These are phyloP conservation scores for Tetheella fluctuosa DNA, from an alignment of 2,888 invertebrate species.

Conservation along the genomic window DNA sequence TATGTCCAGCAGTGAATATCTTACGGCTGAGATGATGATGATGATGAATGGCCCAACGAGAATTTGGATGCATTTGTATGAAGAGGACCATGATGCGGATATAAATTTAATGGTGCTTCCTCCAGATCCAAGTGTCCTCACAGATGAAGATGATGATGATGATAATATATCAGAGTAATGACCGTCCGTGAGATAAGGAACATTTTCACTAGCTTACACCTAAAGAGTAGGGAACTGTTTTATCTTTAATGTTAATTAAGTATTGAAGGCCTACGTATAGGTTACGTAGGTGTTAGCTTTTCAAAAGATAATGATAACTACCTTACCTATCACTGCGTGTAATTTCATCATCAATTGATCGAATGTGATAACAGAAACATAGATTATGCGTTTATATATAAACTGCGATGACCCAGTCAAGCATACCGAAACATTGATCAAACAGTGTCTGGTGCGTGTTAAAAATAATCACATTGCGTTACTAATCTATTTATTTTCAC, in stretches of 20 bases:
- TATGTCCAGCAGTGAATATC: too few relatives aligned
- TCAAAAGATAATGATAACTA: background rate
- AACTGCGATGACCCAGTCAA: constrained; percentile 20
- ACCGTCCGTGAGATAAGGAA: too few relatives aligned
- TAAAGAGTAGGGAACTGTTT: background rate
- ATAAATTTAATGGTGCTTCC: too few relatives aligned
- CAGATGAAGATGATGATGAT: too few relatives aligned
- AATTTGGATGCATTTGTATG: too few relatives aligned
- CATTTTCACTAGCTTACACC: too few relatives aligned
- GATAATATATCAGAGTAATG: too few relatives aligned
- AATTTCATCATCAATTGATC: background rate
- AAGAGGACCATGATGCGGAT: too few relatives aligned
- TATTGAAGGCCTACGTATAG: background rate
- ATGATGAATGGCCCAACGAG: too few relatives aligned
- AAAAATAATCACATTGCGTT: constrained; percentile 26
- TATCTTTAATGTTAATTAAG: background rate
- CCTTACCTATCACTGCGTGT: background rate
- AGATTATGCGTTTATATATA: constrained; percentile 13
- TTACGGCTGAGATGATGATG: too few relatives aligned
- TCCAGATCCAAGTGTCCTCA: too few relatives aligned
- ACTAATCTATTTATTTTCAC: background rate
- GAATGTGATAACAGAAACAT: background rate
- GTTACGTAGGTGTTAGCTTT: too few relatives aligned
- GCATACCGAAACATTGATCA: constrained; percentile 24
- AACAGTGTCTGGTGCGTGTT: constrained; percentile 20